Base-by-base conservation (phyloP, 1,140 invertebrate species). In the Protaetia brevitarsis region DNA sequence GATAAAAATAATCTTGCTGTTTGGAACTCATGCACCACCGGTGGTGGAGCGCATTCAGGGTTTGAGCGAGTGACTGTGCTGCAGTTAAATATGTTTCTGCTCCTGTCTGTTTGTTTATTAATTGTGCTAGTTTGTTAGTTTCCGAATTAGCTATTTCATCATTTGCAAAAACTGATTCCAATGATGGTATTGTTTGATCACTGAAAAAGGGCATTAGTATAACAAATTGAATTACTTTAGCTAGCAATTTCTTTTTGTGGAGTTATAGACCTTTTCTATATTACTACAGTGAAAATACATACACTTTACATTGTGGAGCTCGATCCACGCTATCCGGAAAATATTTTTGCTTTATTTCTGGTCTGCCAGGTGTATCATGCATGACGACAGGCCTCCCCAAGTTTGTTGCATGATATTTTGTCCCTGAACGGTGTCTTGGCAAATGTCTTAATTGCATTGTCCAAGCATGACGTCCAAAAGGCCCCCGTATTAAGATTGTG, bases 401-500 rank as follows among this genome's bases (percentile, higher is more conserved):
- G 79, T 90, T 91, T 6, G 82, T 77, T 56, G 87, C 84, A 65
- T 89, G 83, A 66, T 86, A 86, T 73, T 88, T 89, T 1, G 85
- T 85, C 11, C 88, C 87, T 0, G 88, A 89, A 77, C 92, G 89
- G 73, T 90, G 89, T 56, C 91, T 83, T 2, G 94, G 90, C 63
- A 93, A 79, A 78, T 95, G 92, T 13, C 93, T 81, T 34, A 93
- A 80, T 74, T 96, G 92, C 86, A 97, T 88, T 0, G 91, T 93
- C 96, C 96, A 99, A 5, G 93, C 93, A 82, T 95, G 92, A 16
- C 95, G 86, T 0, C 95, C 95, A 82, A 96, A 97, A 0, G 94
- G 91, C 23, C 93, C 91, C 21, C 96, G 85, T 57, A 97, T 90
- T 26, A 98, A 80, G 21, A 95, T 87, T 72, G 87, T 88, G 13